Base-by-base conservation (phyloP, 2,113 vertebrate species). In the Phalacrocorax brasilianus region DNA sequence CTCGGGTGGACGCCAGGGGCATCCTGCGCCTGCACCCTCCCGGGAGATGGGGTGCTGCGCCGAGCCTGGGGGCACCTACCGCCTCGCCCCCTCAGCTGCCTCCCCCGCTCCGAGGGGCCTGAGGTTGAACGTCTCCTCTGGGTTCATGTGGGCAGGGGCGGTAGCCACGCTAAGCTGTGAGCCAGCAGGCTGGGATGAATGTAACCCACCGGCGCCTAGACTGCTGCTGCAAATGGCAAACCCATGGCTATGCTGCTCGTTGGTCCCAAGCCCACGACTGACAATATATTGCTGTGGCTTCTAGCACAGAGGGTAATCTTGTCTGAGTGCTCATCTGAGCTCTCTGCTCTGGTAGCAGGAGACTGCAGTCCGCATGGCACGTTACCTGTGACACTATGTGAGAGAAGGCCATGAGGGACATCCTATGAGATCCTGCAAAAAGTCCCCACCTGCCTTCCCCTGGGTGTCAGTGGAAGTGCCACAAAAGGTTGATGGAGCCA, bases 251-350 rank as follows among this genome's bases (percentile, higher is more conserved):
- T 27, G 27, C 30, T 6, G 53, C 44, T 65, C 6, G 9, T 8
- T 8, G 14, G 19, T 73, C n/a, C 76, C 28, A 23, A 50, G n/a
- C 14, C 33, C 62, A 1, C 6, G 5, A 2, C 26, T 19, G 32
- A n/a, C 58, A 2, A 0, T 19, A 2, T 4, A 7, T 18, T 8
- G 33, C 12, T 47, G 3, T 14, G 38, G 26, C 10, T 56, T 44
- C 49, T 22, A 10, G 24, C 52, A 14, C 14, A 12, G 28, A 5
- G 21, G 8, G 11, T 24, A 6, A 15, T 45, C 6, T 4, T 10
- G 28, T 17, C 42, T 5, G 24, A 58, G 59, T 1, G 26, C 26
- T 65, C 7, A 3, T 14, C 63, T 6, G 56, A 71, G 40, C 42
- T 17, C 44, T 6, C 35, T 27, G 58, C 26, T 3, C 14, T 11